Evolutionary conservation across 2,888 invertebrate genomes (phyloP), one percentile per base, ranked within the genome.

Genomic region (Peribatodes rhomboidaria): DNA sequence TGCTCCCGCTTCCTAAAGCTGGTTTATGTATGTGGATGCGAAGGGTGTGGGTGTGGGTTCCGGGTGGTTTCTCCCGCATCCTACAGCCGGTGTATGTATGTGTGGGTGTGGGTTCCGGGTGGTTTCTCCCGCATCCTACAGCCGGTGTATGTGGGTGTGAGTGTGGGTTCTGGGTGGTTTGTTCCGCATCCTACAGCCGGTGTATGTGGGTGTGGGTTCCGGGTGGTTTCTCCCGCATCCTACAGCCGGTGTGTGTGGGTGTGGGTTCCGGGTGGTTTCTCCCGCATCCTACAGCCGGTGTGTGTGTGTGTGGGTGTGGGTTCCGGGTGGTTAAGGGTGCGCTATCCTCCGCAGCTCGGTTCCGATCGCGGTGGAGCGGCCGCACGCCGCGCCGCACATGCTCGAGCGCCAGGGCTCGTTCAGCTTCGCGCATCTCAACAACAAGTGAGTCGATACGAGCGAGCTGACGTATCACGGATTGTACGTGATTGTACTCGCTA

Each of bases 321-420:
- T 10, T 14, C 9, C n/a, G 49, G 54, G 39, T 54, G 39, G 44
- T 35, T 55, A n/a, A 37, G 27, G 52, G 35, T 53, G 46, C 31
- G 39, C 42, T 60, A 35, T 60, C n/a, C n/a, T 86, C 94, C 58
- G 35, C 52, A 67, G 94, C 93, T 35, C 52, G 14, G 47, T 94
- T 47, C 98, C 98, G 1, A 98, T 97, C 88, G 98, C 98, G 11
- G 98, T 98, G 77, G 98, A 98, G 87, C 94, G 99, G 58, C 99
- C 99, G 1, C 98, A 98, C 84, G 99, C 99, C 65, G 98, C 99
- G 46, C 97, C 97, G 33, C 97, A 97, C 74, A 96, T 99, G 95
- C 94, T 99, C 61, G 97, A 99, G 87, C 94, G 99, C 35, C 99
- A 99, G 92, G 98, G 98, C 72, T 98, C 98, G 68, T 98, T 98